A percentile compares a stretch with the other conserved stretches of the same genome.
phyloP scores from a whole-genome alignment of 2,113 vertebrate species.

The Hystrix brachyura region DNA sequence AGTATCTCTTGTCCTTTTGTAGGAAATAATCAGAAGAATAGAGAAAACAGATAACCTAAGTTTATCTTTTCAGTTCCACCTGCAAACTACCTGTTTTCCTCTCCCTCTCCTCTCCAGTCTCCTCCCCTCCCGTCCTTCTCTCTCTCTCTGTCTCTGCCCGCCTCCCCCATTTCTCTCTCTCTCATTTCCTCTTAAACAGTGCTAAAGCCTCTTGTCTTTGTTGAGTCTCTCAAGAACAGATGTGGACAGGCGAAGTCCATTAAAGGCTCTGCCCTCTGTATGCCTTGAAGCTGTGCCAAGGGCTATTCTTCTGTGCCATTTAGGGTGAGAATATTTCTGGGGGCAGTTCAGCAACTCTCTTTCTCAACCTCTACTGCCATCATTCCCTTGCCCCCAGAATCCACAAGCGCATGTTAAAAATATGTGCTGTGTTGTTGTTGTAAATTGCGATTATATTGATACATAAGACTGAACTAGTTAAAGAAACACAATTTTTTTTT shows the following conservation, averaged over 20 bases:
- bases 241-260: not conserved
- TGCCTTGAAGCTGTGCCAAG: not conserved
- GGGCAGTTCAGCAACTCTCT: not conserved
- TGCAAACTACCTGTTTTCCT: not conserved
- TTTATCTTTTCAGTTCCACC: not conserved
- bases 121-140: not conserved
- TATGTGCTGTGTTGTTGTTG: not conserved
- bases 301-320: not conserved
- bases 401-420: slow-evolving; percentile 31
- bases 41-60: not conserved
- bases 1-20: slow-evolving; percentile 3
- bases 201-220: not conserved
- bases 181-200: not conserved
- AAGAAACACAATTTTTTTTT: slow-evolving; percentile 38
- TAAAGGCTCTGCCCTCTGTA: not conserved
- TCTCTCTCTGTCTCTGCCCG: not conserved
- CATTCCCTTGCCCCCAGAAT: not conserved
- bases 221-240: slow-evolving; percentile 19
- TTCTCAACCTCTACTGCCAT: not conserved
- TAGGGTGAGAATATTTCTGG: not conserved
- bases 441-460: slow-evolving; percentile 14
- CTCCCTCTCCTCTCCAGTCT: not conserved
- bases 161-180: not conserved
- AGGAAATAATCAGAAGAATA: not conserved
- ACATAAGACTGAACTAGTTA: not conserved